Evolutionary conservation across 2,888 invertebrate genomes (phyloP).

Genomic region (Scaptomyza cyrtandrae): DNA sequence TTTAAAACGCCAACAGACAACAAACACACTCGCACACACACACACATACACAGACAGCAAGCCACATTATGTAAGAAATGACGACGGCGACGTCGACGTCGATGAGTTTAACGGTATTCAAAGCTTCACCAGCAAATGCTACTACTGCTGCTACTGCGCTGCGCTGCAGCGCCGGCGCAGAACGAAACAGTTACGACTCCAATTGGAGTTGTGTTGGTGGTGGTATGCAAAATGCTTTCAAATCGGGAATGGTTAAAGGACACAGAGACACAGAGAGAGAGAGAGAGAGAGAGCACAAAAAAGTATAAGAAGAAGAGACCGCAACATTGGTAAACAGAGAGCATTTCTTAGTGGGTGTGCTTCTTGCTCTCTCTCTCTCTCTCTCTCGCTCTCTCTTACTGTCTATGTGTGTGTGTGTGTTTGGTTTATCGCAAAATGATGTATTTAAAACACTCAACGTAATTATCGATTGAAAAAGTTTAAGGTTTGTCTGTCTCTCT

Average conservation of each 20-base stretch:
- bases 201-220: constrained; percentile 62
- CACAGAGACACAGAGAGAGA: constrained; percentile 4
- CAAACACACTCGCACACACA: constrained; percentile 9
- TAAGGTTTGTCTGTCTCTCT: constrained; percentile 2
- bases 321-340: constrained; percentile 56
- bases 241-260: constrained; percentile 22
- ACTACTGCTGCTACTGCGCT: constrained; percentile 31
- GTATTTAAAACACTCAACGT: constrained; percentile 50
- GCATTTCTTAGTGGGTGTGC: constrained; percentile 25
- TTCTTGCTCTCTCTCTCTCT: background rate
- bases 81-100: constrained; percentile 50
- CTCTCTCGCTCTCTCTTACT: background rate
- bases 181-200: constrained; percentile 57
- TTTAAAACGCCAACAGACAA: constrained; percentile 68
- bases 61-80: constrained; percentile 67
- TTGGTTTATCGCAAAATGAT: constrained; percentile 43
- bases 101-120: constrained; percentile 66
- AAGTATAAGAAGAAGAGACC: constrained; percentile 8
- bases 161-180: constrained; percentile 71
- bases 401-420: constrained; percentile 9
- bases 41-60: constrained; percentile 2
- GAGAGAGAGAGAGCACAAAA: background rate
- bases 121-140: constrained; percentile 14
- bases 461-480: constrained; percentile 60
- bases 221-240: constrained; percentile 32